Conservation (phyloP, 2,888 invertebrate genomes). For the Falcaria lacertinaria region DNA sequence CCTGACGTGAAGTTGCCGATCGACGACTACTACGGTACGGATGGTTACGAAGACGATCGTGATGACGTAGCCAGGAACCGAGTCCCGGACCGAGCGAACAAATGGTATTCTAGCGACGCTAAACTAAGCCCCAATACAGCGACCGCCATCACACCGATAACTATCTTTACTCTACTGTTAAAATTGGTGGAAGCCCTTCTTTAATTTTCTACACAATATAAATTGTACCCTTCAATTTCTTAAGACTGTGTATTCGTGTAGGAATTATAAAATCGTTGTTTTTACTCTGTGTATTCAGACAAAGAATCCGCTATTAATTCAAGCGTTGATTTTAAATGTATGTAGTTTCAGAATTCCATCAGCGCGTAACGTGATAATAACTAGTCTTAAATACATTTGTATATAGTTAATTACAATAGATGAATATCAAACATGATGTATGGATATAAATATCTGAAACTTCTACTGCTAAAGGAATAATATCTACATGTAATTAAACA, state of each 20-base stretch:
- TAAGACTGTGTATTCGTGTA: conserved; percentile 7
- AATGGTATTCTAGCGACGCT: conserved; percentile 73
- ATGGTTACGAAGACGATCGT: conserved; percentile 61
- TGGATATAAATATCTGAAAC: conserved; percentile 38
- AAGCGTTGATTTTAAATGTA: conserved; percentile 14
- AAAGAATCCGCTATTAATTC: too few relatives aligned
- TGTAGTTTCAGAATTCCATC: conserved; percentile 34
- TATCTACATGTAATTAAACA: conserved; percentile 24
- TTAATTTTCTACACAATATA: conserved; percentile 21
- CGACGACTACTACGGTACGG: conserved; percentile 68
- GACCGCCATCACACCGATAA: conserved; percentile 20
- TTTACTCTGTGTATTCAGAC: not conserved
- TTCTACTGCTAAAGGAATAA: conserved; percentile 30
- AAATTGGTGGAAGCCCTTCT: conserved; percentile 24
- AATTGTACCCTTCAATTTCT: conserved; percentile 4
- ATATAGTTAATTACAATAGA: conserved; percentile 59
- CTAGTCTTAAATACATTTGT: conserved; percentile 64
- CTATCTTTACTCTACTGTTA: conserved; percentile 37
- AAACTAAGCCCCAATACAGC: conserved; percentile 48
- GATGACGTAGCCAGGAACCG: conserved; percentile 56
- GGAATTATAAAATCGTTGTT: not conserved
- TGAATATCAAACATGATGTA: conserved; percentile 42
- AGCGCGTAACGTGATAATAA: conserved; percentile 78
- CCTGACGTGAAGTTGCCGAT: conserved; percentile 58
- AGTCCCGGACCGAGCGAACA: conserved; percentile 71